phyloP scores from a whole-genome alignment of 2,888 invertebrate species.

The Podotricha telesiphe region DNA sequence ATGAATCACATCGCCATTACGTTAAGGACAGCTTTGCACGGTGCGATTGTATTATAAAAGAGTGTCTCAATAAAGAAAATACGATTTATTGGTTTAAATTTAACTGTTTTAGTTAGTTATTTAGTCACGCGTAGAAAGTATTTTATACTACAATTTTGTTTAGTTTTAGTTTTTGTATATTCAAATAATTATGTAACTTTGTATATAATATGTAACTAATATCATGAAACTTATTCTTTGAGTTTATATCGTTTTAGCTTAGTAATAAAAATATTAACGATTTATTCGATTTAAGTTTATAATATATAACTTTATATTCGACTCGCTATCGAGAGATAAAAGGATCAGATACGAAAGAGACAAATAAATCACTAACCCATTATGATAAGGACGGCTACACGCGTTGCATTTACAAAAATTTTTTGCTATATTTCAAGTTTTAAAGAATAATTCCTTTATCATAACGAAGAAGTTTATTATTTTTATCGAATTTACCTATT shows the following conservation, averaged over 20 bases:
- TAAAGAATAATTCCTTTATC: too few relatives aligned
- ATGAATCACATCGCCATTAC: slow-evolving; percentile 70
- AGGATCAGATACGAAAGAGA: slow-evolving; percentile 23
- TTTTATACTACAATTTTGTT: too few relatives aligned
- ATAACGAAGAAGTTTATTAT: too few relatives aligned
- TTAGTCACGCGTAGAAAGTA: too few relatives aligned
- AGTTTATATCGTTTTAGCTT: neutral
- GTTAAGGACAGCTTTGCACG: slow-evolving; percentile 47
- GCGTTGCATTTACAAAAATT: neutral
- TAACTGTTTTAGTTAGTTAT: too few relatives aligned
- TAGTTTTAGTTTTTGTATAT: too few relatives aligned
- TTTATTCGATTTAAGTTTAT: slow-evolving; percentile 2
- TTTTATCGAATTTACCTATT: too few relatives aligned
- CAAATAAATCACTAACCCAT: slow-evolving; percentile 27
- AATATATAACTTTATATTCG: slow-evolving; percentile 27
- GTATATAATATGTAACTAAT: neutral
- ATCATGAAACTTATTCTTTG: neutral
- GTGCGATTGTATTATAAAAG: slow-evolving; percentile 11
- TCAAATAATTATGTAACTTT: too few relatives aligned
- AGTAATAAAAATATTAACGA: slow-evolving; percentile 4
- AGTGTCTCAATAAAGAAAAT: neutral
- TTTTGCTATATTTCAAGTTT: neutral
- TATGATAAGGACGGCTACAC: slow-evolving; percentile 15
- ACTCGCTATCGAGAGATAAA: slow-evolving; percentile 24
- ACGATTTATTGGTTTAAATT: neutral